phyloP scores from a whole-genome alignment of 1,140 invertebrate species.

The Lethrus apterus region DNA sequence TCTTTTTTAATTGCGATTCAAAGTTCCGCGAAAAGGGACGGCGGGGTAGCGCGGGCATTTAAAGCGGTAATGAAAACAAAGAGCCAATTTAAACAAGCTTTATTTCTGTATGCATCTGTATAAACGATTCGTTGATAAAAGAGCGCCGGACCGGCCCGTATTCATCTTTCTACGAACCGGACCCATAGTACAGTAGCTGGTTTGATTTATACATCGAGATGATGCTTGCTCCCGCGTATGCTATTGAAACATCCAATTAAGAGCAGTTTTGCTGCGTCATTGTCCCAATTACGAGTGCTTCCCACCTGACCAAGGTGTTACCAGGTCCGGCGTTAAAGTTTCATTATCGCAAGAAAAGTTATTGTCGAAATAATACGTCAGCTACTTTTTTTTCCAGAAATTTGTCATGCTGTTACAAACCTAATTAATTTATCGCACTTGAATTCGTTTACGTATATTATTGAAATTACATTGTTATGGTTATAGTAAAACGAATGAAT shows the following conservation, averaged over 20 bases:
- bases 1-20: slow-evolving; percentile 19
- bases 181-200: slow-evolving; percentile 4
- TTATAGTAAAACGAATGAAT: too few relatives aligned
- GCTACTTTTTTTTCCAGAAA: too few relatives aligned
- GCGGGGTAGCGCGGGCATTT: slow-evolving; percentile 10
- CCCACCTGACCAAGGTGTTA: slow-evolving; percentile 4
- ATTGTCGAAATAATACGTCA: too few relatives aligned
- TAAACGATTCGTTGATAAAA: slow-evolving; percentile 7
- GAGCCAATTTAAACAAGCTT: background rate
- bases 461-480: too few relatives aligned
- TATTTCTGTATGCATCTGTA: slow-evolving; percentile 11
- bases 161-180: background rate
- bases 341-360: too few relatives aligned
- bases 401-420: too few relatives aligned
- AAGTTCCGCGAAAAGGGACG: slow-evolving; percentile 17
- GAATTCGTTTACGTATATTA: too few relatives aligned
- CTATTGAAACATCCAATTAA: slow-evolving; percentile 28
- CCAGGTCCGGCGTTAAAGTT: too few relatives aligned
- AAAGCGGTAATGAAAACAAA: slow-evolving; percentile 22
- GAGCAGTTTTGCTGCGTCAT: slow-evolving; percentile 21
- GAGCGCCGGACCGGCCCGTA: background rate
- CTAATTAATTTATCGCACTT: too few relatives aligned
- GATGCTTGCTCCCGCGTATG: slow-evolving; percentile 14
- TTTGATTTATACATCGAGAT: slow-evolving; percentile 13
- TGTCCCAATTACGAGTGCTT: slow-evolving; percentile 21